Conservation (phyloP, 37 sponge, comb jelly and placozoan genomes). For the Lycopodina hypogea region DNA sequence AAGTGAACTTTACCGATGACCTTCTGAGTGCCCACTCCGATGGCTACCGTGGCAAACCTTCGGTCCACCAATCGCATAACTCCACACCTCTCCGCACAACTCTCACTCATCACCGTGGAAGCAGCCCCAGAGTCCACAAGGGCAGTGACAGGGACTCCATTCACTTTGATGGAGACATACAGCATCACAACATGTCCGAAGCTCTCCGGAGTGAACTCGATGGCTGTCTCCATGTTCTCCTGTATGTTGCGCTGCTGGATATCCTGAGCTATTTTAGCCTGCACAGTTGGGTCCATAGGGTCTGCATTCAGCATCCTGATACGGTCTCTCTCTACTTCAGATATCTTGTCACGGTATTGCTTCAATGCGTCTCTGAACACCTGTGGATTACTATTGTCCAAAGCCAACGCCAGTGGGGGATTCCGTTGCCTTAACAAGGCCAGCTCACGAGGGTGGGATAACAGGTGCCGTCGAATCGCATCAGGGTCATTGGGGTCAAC, state of each 20-base stretch:
- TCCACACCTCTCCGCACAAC: conserved; percentile 84
- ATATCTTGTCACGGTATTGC: conserved; percentile 1
- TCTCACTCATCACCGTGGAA: conserved; percentile 78
- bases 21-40: conserved; percentile 88
- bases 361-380: conserved; percentile 32
- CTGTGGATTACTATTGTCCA: conserved; percentile 44
- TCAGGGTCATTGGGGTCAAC: conserved; percentile 33
- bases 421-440: conserved; percentile 49
- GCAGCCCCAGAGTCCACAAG: conserved; percentile 95
- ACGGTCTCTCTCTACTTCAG: conserved; percentile 52
- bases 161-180: conserved; percentile 81
- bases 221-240: conserved; percentile 76
- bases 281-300: conserved; percentile 63
- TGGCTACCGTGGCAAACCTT: conserved; percentile 73
- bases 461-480: conserved; percentile 36
- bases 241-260: conserved; percentile 79
- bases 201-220: conserved; percentile 93
- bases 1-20: conserved; percentile 91
- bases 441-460: conserved; percentile 56
- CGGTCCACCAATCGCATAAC: conserved; percentile 86
- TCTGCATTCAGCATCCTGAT: conserved; percentile 74
- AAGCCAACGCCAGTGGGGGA: conserved; percentile 71
- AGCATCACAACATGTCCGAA: conserved; percentile 90
- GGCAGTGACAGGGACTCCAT: conserved; percentile 80
- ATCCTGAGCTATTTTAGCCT: conserved; percentile 69